Evolutionary conservation across 1,140 invertebrate species (phyloP), one percentile per base, ranked within the genome.

Genomic region (Orchesella cincta): DNA sequence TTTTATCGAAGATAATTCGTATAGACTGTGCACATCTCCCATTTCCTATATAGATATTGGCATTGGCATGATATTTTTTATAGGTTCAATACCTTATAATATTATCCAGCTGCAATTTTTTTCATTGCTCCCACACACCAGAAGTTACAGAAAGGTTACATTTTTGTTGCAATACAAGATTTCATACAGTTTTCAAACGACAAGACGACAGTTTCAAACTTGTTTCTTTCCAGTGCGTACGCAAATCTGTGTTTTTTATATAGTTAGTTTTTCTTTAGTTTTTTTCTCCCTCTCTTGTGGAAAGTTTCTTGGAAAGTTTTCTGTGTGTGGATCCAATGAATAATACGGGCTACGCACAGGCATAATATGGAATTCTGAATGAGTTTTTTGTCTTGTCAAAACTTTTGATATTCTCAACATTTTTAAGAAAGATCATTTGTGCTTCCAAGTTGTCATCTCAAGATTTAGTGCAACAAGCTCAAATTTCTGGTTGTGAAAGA

Each of bases 1-100:
- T n/a, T n/a, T n/a, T n/a, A n/a, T n/a, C n/a, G n/a, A n/a, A n/a
- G n/a, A n/a, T n/a, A n/a, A n/a, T n/a, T n/a, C n/a, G n/a, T n/a
- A n/a, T n/a, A n/a, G n/a, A n/a, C n/a, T n/a, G n/a, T n/a, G n/a
- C n/a, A n/a, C n/a, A n/a, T n/a, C n/a, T n/a, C n/a, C n/a, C n/a
- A n/a, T n/a, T n/a, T n/a, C n/a, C n/a, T n/a, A n/a, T n/a, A n/a
- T n/a, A n/a, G n/a, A n/a, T n/a, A n/a, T n/a, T n/a, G n/a, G n/a
- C n/a, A n/a, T n/a, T n/a, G n/a, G n/a, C n/a, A n/a, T n/a, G n/a
- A n/a, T n/a, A 46, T 57, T n/a, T 57, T 57, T 57, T 57, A 57
- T 57, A 57, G 52, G 52, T 57, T 57, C 52, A 57, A n/a, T 57
- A 57, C 14, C 52, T 57, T 57, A 57, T 57, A 46, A 18, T 18